phyloP scores from a whole-genome alignment of 1,140 invertebrate species.

The Sinonovacula constricta region DNA sequence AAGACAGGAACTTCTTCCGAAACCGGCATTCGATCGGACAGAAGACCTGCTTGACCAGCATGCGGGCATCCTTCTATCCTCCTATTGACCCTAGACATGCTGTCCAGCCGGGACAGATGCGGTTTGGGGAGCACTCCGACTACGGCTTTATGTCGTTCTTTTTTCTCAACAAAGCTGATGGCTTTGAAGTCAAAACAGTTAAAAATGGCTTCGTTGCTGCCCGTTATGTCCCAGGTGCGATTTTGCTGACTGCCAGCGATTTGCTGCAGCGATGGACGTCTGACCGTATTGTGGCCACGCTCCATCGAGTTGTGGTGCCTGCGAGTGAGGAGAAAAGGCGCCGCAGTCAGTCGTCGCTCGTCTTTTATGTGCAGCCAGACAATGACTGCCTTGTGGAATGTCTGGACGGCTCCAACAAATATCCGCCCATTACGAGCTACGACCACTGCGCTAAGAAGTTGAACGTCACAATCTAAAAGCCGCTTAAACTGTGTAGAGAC shows the following conservation, averaged over 20 bases:
- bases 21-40: conserved; percentile 16
- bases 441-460: too few species aligned
- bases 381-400: conserved; percentile 81
- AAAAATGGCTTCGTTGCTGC: conserved; percentile 46
- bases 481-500: too few species aligned
- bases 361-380: conserved; percentile 88
- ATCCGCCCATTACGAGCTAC: conserved; percentile 59
- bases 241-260: conserved; percentile 56
- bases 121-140: conserved; percentile 86
- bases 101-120: conserved; percentile 78
- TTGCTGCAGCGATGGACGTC: conserved; percentile 58
- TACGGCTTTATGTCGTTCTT: conserved; percentile 87
- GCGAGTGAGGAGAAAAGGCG: conserved; percentile 82
- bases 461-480: too few species aligned
- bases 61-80: conserved; percentile 35
- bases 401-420: conserved; percentile 76
- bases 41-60: background rate
- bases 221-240: conserved; percentile 34
- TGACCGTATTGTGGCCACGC: conserved; percentile 59
- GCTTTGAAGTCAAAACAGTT: conserved; percentile 73
- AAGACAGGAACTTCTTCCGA: conserved; percentile 3
- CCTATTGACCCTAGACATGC: background rate
- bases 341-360: conserved; percentile 85
- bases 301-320: conserved; percentile 86
- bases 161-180: conserved; percentile 82